Evolutionary conservation across 2,797 vertebrate genomes (phyloP).

Genomic region (Cyclopterus lumpus): DNA sequence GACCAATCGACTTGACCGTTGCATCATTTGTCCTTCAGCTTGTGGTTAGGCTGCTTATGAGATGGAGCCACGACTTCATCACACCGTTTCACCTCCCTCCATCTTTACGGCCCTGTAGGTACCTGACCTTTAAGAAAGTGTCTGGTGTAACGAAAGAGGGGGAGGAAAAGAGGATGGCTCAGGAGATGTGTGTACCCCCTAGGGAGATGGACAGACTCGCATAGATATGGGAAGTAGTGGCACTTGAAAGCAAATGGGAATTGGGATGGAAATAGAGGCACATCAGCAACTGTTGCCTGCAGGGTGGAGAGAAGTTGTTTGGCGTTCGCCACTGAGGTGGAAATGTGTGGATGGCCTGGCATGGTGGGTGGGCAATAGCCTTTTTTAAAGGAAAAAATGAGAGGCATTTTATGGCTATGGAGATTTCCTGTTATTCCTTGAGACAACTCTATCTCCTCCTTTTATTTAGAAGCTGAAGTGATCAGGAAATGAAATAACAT

Average conservation of each 20-base stretch:
- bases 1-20: slow-evolving; percentile 38
- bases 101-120: slow-evolving; percentile 64
- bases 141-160: slow-evolving; percentile 60
- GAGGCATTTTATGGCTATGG: slow-evolving; percentile 32
- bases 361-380: slow-evolving; percentile 66
- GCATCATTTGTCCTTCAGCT: slow-evolving; percentile 54
- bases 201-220: slow-evolving; percentile 68
- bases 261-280: slow-evolving; percentile 74
- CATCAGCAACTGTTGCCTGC: slow-evolving; percentile 76
- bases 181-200: slow-evolving; percentile 65
- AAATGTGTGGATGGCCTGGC: slow-evolving; percentile 70
- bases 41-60: slow-evolving; percentile 55
- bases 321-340: slow-evolving; percentile 77
- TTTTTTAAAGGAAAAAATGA: slow-evolving; percentile 48
- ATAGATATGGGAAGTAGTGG: slow-evolving; percentile 70
- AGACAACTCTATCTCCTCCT: slow-evolving; percentile 4
- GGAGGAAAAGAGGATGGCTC: slow-evolving; percentile 56
- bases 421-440: slow-evolving; percentile 39
- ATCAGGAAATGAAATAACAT: slow-evolving; percentile 3
- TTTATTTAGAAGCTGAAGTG: background rate
- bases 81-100: slow-evolving; percentile 39
- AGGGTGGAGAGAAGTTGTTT: slow-evolving; percentile 70
- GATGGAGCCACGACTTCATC: slow-evolving; percentile 48
- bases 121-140: slow-evolving; percentile 78
- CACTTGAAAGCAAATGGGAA: slow-evolving; percentile 80